phyloP scores from a whole-genome alignment of 2,888 invertebrate species.

The Drosophila eohydei region DNA sequence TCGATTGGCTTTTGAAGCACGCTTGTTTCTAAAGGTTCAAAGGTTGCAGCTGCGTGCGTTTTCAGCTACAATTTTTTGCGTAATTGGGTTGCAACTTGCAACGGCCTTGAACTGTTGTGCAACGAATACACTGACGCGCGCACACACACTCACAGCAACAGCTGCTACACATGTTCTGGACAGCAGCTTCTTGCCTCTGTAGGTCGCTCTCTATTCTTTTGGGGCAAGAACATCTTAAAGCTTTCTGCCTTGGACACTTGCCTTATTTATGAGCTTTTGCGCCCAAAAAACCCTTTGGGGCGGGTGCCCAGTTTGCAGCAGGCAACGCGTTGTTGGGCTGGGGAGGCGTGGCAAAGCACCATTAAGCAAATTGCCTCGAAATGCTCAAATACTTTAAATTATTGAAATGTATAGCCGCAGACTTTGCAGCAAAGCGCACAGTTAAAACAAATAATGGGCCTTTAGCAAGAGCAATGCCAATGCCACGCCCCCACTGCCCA shows the following conservation, averaged over 20 bases:
- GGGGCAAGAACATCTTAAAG: conserved; percentile 3
- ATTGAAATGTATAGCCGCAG: conserved; percentile 68
- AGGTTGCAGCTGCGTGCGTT: conserved; percentile 13
- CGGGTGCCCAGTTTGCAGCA: not conserved
- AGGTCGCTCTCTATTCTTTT: not conserved
- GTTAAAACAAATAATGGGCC: conserved; percentile 65
- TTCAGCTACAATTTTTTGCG: conserved; percentile 57
- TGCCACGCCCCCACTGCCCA: conserved; percentile 43
- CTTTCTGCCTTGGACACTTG: conserved; percentile 30
- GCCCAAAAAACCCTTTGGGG: conserved; percentile 27
- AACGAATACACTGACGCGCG: conserved; percentile 10
- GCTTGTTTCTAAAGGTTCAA: conserved; percentile 5
- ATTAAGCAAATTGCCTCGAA: conserved; percentile 76
- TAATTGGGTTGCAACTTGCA: conserved; percentile 69
- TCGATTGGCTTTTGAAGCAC: conserved; percentile 7
- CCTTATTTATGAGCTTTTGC: conserved; percentile 40
- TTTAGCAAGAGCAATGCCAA: conserved; percentile 45
- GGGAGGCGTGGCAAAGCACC: conserved; percentile 37
- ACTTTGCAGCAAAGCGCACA: conserved; percentile 46
- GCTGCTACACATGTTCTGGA: conserved; percentile 42
- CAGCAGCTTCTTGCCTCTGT: conserved; percentile 24
- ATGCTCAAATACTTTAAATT: conserved; percentile 71
- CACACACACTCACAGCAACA: conserved; percentile 19
- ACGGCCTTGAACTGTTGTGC: conserved; percentile 61
- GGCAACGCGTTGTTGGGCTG: not conserved